phyloP scores from a whole-genome alignment of 2,888 invertebrate genomes.

The Xylota sylvarum region DNA sequence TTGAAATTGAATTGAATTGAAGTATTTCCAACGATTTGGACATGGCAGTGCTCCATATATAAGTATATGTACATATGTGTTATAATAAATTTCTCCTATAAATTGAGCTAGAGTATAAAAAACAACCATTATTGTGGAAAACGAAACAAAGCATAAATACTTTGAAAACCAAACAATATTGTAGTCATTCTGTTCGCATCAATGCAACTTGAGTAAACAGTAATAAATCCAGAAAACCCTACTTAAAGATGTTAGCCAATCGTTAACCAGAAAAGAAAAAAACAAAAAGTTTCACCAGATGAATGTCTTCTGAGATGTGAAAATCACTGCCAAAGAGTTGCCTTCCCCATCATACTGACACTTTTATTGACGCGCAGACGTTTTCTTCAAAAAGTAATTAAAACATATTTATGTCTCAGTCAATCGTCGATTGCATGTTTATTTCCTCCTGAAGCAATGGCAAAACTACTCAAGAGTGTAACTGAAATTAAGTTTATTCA shows the following conservation, averaged over 20 bases:
- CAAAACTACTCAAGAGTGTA: background rate
- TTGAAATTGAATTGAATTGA: too few species aligned
- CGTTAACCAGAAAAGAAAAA: background rate
- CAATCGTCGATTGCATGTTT: constrained; percentile 29
- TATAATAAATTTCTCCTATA: too few species aligned
- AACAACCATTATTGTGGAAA: background rate
- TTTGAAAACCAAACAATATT: constrained; percentile 5
- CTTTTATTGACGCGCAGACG: constrained; percentile 18
- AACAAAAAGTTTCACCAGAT: background rate
- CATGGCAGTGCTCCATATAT: too few species aligned
- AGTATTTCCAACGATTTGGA: too few species aligned
- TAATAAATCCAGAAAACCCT: constrained; percentile 9
- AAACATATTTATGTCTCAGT: constrained; percentile 14
- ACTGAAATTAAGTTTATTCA: constrained; percentile 10
- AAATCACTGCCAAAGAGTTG: background rate
- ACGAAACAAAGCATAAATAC: background rate
- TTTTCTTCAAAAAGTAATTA: constrained; percentile 18
- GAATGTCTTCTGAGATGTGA: constrained; percentile 13
- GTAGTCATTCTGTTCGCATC: background rate
- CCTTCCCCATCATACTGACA: constrained; percentile 3
- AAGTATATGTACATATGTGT: too few species aligned
- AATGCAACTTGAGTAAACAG: constrained; percentile 19
- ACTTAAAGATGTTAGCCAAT: constrained; percentile 30
- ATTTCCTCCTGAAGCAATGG: background rate
- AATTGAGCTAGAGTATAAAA: too few species aligned